Conservation (phyloP, 2,888 invertebrate genomes). For the Phortica magna region DNA sequence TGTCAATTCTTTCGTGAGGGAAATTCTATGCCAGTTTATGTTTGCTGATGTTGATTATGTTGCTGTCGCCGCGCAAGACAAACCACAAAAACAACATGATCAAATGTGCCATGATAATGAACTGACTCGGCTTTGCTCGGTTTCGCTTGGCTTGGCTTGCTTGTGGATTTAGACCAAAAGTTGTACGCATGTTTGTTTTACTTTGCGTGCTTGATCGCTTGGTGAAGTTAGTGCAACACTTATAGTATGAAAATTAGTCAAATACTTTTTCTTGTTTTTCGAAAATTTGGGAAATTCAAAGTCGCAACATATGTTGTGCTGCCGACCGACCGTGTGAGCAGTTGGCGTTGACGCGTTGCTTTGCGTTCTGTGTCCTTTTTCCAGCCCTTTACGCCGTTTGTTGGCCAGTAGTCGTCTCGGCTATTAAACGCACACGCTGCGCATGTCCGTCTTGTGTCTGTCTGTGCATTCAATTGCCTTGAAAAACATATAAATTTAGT, state of each 20-base stretch:
- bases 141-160: not conserved
- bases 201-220: not conserved
- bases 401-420: slow-evolving; percentile 7
- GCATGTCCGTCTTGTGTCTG: not conserved
- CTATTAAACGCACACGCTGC: slow-evolving; percentile 11
- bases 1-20: slow-evolving; percentile 31
- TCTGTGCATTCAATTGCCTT: not conserved
- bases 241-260: slow-evolving; percentile 9
- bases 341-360: not conserved
- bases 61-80: not conserved
- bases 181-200: slow-evolving; percentile 11
- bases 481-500: slow-evolving; percentile 13
- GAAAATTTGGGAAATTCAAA: slow-evolving; percentile 36
- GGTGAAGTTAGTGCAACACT: not conserved
- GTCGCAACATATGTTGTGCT: slow-evolving; percentile 34
- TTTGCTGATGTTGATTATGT: not conserved
- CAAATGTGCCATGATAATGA: slow-evolving; percentile 15
- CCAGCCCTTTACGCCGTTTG: not conserved
- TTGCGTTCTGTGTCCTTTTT: not conserved
- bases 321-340: not conserved
- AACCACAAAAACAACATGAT: not conserved
- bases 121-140: not conserved
- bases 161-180: slow-evolving; percentile 20
- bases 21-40: slow-evolving; percentile 12
- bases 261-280: not conserved